Conservation (phyloP, 2,888 invertebrate species). For the Tridacna gigas region DNA sequence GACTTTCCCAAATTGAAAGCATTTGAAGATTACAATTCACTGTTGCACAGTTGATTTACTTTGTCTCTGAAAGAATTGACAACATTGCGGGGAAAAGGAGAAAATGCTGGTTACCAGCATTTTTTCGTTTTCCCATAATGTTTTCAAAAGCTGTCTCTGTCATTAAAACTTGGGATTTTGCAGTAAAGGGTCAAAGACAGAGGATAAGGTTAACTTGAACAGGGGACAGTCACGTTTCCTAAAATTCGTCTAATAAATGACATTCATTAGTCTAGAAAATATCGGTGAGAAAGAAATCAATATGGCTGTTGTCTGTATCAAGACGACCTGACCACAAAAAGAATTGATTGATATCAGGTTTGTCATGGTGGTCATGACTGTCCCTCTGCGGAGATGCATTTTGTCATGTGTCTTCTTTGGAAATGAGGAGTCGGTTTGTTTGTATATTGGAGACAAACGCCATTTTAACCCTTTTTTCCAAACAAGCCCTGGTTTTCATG, state of each 20-base stretch:
- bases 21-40: too few species aligned
- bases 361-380: neutral
- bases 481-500: too few species aligned
- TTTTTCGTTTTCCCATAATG: neutral
- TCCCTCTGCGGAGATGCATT: neutral
- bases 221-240: too few species aligned
- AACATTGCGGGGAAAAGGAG: neutral
- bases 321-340: neutral
- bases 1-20: too few species aligned
- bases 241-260: neutral
- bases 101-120: neutral
- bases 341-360: neutral
- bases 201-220: too few species aligned
- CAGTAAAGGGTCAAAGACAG: too few species aligned
- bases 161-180: too few species aligned
- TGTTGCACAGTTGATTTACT: too few species aligned
- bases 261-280: neutral
- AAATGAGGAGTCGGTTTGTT: neutral
- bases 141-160: neutral
- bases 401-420: neutral
- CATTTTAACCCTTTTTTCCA: neutral
- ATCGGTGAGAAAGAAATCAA: slow-evolving; percentile 6
- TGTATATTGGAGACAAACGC: too few species aligned
- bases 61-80: neutral
- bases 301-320: neutral